Base-by-base conservation (phyloP, 2,797 vertebrate species). In the Chaetophractus vellerosus region DNA sequence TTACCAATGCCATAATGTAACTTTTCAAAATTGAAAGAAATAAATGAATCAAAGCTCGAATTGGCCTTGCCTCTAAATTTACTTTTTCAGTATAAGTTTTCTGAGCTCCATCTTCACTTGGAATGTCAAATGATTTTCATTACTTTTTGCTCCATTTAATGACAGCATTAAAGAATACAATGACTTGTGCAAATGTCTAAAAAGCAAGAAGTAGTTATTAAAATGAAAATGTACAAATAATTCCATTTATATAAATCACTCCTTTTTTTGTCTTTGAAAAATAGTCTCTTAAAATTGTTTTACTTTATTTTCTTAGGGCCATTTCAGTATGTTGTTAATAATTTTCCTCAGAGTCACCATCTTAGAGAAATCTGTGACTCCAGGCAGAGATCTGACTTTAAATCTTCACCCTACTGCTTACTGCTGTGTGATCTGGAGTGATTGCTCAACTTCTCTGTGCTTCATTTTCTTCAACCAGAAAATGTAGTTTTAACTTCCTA, bases 11-110 rank as follows among this genome's bases (percentile, higher is more conserved):
- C 88, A 80, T 26, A 33, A 74, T 90, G 15, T 26, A 66, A 66
- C 41, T 90, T 90, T 76, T 93, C 71, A 90, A 90, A 90, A 66
- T 66, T 79, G 63, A 87, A 91, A 88, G 33, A 45, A 78, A 31
- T 36, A 61, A 64, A 16, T 19, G 12, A 6, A 55, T 84, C 26
- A 55, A 11, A 38, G 38, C 78, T 75, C 16, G n/a, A 69, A 21
- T 23, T 91, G 23, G 28, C 59, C 36, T 80, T 50, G 31, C 26
- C 28, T 90, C 71, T 83, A 86, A 64, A 24, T 80, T 57, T 14
- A 69, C 48, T 83, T 83, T 91, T 57, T 8, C 57, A 88, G 63
- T 68, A 55, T 26, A 48, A 74, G 10, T 52, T n/a, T 80, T 31
- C 12, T 84, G 21, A 52, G 33, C 1, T 50, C 16, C 1, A 48